Evolutionary conservation across 1,140 invertebrate species (phyloP), one percentile per base, ranked within the genome.

Genomic region (Ericerus pela): DNA sequence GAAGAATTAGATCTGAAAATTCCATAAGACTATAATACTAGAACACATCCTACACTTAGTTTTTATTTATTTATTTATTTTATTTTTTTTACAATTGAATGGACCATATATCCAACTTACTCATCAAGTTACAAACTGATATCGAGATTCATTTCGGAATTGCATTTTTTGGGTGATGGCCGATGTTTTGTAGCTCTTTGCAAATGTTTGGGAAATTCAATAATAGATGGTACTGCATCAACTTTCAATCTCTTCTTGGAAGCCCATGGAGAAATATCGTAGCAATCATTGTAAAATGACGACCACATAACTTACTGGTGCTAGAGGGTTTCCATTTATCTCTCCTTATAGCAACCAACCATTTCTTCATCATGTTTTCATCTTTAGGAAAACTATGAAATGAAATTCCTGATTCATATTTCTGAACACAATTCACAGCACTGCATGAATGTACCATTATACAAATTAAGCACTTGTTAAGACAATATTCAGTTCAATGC

Each of bases 311-410:
- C 29, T 51, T 51, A 1, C 24, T 27, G 2, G n/a, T 24, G 26
- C 29, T 27, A 8, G 12, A n/a, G 26, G 43, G 24, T 26, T 2
- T 51, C 26, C 26, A 51, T 27, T 16, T 16, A 51, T 51, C 22
- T 2, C 43, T 51, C 18, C 11, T 1, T n/a, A 51, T 51, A 8
- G 29, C 22, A 12, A 27, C 14, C 3, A 26, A n/a, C 22, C 43
- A 51, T 51, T 51, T 51, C n/a, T 51, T 51, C 22, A 8, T 27
- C 24, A 51, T 16, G 2, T 51, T n/a, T 5, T 5, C 24, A 51
- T 51, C 22, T 27, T 26, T 51, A 27, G 43, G 43, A 51, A 51
- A 51, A 51, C 43, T 51, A 2, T 27, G 18, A 47, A 47, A 47
- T 6, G 22, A 47, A 47, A 47, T 12, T 47, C 22, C 5, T 22